Base-by-base conservation (phyloP, 2,797 vertebrate genomes). In the Anguilla megastoma region DNA sequence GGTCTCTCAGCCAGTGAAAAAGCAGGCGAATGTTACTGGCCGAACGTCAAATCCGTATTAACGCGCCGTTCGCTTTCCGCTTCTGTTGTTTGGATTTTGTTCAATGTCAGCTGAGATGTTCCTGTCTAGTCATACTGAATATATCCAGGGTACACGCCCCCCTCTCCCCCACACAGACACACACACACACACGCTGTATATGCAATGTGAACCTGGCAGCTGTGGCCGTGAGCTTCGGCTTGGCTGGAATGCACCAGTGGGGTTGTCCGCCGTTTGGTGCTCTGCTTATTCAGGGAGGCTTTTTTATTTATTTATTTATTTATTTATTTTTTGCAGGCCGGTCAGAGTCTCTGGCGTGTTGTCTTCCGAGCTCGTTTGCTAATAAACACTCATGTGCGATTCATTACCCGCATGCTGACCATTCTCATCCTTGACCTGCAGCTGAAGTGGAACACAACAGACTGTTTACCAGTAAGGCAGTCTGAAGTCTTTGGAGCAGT, bases 341-440 rank as follows among this genome's bases (percentile, higher is more conserved):
- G 79, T 82, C 79, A 36, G 79, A 86, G 84, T 86, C 92, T 88
- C 92, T 91, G 90, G 88, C 76, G 84, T 87, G 69, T 86, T 88
- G 91, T 91, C 86, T 48, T 86, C 84, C 86, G 89, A 90, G 90
- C 89, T 94, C 89, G 88, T 63, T 33, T 24, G 54, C 60, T 89
- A 92, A 95, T 95, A 95, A 96, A 95, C 94, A 94, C 93, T 14
- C 90, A 85, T 83, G 90, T 94, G 94, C 90, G 89, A 94, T 92
- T 94, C 91, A 90, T 90, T 92, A 93, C 90, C 90, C 86, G 36
- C 71, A 90, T 87, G 79, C 86, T n/a, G 85, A 89, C 91, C 74
- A 88, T 90, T 88, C 87, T 92, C 86, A 88, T 84, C 88, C 85
- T 88, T 58, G 41, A 71, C 90, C 89, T 56, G 86, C 90, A 92